phyloP scores from a whole-genome alignment of 2,113 vertebrate species.

The Campylorhamphus procurvoides region DNA sequence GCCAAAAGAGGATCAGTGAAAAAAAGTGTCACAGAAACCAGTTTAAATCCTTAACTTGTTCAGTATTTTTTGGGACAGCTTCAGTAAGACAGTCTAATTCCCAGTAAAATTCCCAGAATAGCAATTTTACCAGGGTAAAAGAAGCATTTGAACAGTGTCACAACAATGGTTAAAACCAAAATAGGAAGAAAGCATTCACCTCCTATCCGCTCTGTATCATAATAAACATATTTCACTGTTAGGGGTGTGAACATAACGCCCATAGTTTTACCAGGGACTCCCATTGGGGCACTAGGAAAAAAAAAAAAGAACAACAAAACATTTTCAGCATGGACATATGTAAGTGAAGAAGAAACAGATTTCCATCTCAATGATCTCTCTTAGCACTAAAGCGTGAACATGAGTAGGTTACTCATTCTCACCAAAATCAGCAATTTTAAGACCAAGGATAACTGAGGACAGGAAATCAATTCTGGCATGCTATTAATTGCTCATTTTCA shows the following conservation, averaged over 20 bases:
- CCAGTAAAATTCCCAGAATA: not conserved
- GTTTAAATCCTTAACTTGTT: not conserved
- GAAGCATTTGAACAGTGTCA: not conserved
- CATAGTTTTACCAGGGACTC: constrained; percentile 94
- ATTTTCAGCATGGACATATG: not conserved
- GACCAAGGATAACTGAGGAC: not conserved
- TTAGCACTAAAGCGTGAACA: not conserved
- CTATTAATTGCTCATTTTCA: not conserved
- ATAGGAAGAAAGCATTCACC: constrained; percentile 74
- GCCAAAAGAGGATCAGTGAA: not conserved
- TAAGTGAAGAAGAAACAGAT: not conserved
- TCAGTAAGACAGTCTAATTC: not conserved
- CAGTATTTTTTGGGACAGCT: not conserved
- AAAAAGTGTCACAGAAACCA: not conserved
- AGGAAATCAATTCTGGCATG: not conserved
- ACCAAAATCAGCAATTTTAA: constrained; percentile 7
- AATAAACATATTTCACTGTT: constrained; percentile 91
- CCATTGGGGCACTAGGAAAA: constrained; percentile 90
- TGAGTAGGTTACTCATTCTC: not conserved
- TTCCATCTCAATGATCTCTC: not conserved
- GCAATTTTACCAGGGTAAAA: not conserved
- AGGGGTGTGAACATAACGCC: constrained; percentile 98
- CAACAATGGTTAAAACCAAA: not conserved
- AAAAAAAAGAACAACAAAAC: not conserved
- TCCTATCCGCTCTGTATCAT: constrained; percentile 96